Conservation (phyloP, 2,113 vertebrate genomes). For the Triplophysa rosa region DNA sequence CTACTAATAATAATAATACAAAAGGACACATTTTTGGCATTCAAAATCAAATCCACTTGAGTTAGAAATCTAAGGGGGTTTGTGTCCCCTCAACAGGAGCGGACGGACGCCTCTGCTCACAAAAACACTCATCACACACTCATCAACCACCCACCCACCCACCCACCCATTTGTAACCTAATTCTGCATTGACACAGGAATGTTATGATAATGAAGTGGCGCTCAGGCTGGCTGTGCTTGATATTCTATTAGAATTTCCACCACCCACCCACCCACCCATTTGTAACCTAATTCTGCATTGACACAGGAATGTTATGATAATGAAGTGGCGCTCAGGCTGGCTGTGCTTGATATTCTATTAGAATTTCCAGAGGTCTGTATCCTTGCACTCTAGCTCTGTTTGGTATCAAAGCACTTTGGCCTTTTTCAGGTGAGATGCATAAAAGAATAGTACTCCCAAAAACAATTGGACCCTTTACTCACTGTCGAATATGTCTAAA, state of each 20-base stretch:
- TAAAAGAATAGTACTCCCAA: too few species aligned
- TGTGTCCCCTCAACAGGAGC: too few species aligned
- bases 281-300: conserved; percentile 11
- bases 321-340: conserved; percentile 24
- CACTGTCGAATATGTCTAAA: too few species aligned
- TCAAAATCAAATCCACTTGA: too few species aligned
- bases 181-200: conserved; percentile 19
- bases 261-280: not conserved
- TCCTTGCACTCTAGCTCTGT: not conserved
- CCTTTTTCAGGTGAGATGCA: too few species aligned
- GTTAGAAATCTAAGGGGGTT: too few species aligned
- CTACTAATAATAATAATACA: too few species aligned
- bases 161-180: conserved; percentile 13
- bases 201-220: conserved; percentile 28
- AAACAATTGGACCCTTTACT: too few species aligned
- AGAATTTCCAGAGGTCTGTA: conserved; percentile 5
- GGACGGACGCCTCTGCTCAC: not conserved
- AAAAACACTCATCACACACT: conserved; percentile 17
- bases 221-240: not conserved
- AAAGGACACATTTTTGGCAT: too few species aligned
- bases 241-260: not conserved
- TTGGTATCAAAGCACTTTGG: too few species aligned
- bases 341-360: not conserved
- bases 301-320: conserved; percentile 22
- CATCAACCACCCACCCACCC: not conserved